Conservation (phyloP, 2,113 vertebrate species). For the Cottus gobio region DNA sequence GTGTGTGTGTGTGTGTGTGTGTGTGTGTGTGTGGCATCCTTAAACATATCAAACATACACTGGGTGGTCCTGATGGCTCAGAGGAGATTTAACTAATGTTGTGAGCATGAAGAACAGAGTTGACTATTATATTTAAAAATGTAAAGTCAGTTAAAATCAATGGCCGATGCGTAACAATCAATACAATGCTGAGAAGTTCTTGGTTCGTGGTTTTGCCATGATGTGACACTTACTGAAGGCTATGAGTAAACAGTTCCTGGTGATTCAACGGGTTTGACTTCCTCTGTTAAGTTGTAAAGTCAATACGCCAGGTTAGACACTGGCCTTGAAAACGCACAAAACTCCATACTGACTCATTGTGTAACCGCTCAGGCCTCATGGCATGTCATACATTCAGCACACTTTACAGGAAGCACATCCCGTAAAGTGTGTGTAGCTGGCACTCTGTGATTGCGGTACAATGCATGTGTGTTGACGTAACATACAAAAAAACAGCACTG, state of each 20-base stretch:
- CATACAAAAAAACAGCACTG: background rate
- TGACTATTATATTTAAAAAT: background rate
- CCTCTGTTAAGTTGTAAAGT: slow-evolving; percentile 22
- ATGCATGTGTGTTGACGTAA: background rate
- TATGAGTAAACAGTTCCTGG: slow-evolving; percentile 54
- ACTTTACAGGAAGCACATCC: slow-evolving; percentile 8
- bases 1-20: background rate
- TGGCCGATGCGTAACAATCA: background rate
- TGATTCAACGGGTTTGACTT: slow-evolving; percentile 57
- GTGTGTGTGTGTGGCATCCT: background rate
- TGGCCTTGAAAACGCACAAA: slow-evolving; percentile 20
- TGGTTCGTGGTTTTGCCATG: slow-evolving; percentile 4
- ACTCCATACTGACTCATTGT: slow-evolving; percentile 55
- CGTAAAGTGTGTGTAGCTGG: slow-evolving; percentile 11
- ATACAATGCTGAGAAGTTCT: background rate
- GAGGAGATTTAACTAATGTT: slow-evolving; percentile 25
- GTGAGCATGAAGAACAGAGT: background rate
- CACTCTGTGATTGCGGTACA: background rate
- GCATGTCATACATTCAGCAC: slow-evolving; percentile 4
- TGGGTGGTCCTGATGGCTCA: slow-evolving; percentile 44
- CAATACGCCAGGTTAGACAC: slow-evolving; percentile 10
- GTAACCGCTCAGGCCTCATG: background rate
- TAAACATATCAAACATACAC: slow-evolving; percentile 41
- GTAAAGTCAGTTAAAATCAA: background rate
- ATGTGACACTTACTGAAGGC: slow-evolving; percentile 16